Evolutionary conservation across 1,140 invertebrate genomes (phyloP).

Genomic region (Euwallacea similis): DNA sequence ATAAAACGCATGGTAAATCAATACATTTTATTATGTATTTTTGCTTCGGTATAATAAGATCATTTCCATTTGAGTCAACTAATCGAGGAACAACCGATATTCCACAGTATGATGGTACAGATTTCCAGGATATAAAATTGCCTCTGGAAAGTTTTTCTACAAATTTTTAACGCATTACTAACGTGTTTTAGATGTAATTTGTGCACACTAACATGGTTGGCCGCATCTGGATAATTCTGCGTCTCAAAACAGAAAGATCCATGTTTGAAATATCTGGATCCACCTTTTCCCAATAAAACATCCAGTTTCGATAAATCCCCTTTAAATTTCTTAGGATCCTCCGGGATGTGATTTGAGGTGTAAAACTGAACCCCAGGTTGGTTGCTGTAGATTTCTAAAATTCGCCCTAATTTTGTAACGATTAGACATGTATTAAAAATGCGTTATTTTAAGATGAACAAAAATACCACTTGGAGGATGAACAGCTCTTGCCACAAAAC

Average conservation of each 20-base stretch:
- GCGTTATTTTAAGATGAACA: slow-evolving; percentile 33
- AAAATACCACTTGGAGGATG: slow-evolving; percentile 37
- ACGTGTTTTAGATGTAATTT: slow-evolving; percentile 9
- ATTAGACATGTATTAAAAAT: not conserved
- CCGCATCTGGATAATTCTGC: slow-evolving; percentile 89
- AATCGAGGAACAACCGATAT: slow-evolving; percentile 46
- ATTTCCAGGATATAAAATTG: slow-evolving; percentile 71
- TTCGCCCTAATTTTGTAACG: slow-evolving; percentile 59
- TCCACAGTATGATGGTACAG: slow-evolving; percentile 58
- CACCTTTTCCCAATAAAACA: slow-evolving; percentile 64
- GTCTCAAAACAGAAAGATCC: slow-evolving; percentile 88
- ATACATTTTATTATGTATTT: not conserved
- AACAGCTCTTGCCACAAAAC: slow-evolving; percentile 50
- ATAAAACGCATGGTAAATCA: not conserved
- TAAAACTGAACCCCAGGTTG: slow-evolving; percentile 92
- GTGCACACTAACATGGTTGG: slow-evolving; percentile 66
- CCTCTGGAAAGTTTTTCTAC: slow-evolving; percentile 73
- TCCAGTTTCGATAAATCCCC: slow-evolving; percentile 31
- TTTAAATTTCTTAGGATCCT: slow-evolving; percentile 50
- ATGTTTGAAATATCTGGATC: slow-evolving; percentile 73
- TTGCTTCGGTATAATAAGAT: no score
- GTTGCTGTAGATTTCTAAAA: slow-evolving; percentile 76
- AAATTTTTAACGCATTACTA: slow-evolving; percentile 15
- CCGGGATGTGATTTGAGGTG: slow-evolving; percentile 76
- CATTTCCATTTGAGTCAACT: not conserved